Evolutionary conservation across 2,797 vertebrate genomes (phyloP).

Genomic region (Micrastur ruficollis): DNA sequence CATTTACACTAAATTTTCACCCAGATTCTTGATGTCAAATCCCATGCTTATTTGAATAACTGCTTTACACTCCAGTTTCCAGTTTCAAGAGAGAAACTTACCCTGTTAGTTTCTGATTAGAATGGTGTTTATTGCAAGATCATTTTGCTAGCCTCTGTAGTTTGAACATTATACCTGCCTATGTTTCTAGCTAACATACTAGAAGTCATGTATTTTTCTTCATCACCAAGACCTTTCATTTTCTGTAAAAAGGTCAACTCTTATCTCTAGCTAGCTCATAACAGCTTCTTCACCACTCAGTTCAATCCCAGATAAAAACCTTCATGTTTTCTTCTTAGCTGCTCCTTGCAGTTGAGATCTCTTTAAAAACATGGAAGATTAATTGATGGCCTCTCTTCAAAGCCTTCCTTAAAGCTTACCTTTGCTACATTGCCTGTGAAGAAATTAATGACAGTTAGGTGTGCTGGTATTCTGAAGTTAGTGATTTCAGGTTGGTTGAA

Average conservation of each 20-base stretch:
- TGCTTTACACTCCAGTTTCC: neutral
- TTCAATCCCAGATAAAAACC: neutral
- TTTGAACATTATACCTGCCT: neutral
- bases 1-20: neutral
- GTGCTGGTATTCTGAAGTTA: neutral
- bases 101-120: neutral
- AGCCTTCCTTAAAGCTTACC: neutral
- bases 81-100: neutral
- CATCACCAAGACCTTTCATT: neutral
- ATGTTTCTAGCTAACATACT: neutral
- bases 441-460: neutral
- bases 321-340: neutral
- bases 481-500: neutral
- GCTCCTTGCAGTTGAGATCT: neutral
- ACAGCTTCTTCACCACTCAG: neutral
- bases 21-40: neutral
- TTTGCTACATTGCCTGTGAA: neutral
- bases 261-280: neutral
- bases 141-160: neutral
- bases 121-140: neutral
- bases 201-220: neutral
- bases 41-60: neutral
- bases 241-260: neutral
- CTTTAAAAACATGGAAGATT: neutral
- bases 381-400: neutral